A percentile compares a stretch with the other conserved stretches of the same genome.
Conservation (phyloP, 2,888 invertebrate genomes). For the Sceliomorpha sp. region DNA sequence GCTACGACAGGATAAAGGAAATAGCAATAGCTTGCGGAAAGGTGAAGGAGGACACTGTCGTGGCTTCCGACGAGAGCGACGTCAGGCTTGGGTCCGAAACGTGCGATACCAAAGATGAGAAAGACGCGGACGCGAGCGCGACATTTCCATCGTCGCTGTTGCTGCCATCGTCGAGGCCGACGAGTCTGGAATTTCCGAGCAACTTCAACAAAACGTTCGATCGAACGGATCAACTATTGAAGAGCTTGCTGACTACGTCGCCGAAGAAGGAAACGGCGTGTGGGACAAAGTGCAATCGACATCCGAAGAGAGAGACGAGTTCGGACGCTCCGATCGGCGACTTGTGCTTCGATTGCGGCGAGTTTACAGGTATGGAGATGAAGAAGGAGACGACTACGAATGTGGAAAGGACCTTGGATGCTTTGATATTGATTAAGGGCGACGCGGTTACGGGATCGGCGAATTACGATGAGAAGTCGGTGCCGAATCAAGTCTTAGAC, state of each 20-base stretch:
- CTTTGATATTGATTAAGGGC: slow-evolving; percentile 82
- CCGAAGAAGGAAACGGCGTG: slow-evolving; percentile 55
- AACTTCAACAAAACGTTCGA: slow-evolving; percentile 64
- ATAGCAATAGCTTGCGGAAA: slow-evolving; percentile 82
- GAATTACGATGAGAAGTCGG: slow-evolving; percentile 84
- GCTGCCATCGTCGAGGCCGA: slow-evolving; percentile 22
- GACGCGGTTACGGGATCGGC: slow-evolving; percentile 82
- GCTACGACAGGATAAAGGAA: slow-evolving; percentile 83
- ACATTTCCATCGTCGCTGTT: slow-evolving; percentile 35
- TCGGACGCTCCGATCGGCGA: slow-evolving; percentile 60
- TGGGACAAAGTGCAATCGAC: too few relatives aligned
- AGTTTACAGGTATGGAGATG: slow-evolving; percentile 63
- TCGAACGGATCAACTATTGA: slow-evolving; percentile 66
- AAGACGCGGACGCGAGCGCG: background rate
- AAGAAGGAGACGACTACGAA: slow-evolving; percentile 70
- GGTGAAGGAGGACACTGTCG: slow-evolving; percentile 74
- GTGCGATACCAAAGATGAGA: slow-evolving; percentile 12
- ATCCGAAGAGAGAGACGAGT: too few relatives aligned
- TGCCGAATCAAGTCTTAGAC: slow-evolving; percentile 83
- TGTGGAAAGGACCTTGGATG: slow-evolving; percentile 80
- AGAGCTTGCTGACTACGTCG: slow-evolving; percentile 65
- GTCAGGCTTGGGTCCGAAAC: slow-evolving; percentile 14
- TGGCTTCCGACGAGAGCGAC: slow-evolving; percentile 18
- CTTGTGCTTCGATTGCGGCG: slow-evolving; percentile 70
- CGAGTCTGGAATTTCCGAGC: slow-evolving; percentile 57